Percentiles rank a stretch among this genome's conserved stretches.
These are phyloP conservation scores for Mechanitis messenoides DNA, from an alignment of 2,888 invertebrate species.

Conservation along the genomic window DNA sequence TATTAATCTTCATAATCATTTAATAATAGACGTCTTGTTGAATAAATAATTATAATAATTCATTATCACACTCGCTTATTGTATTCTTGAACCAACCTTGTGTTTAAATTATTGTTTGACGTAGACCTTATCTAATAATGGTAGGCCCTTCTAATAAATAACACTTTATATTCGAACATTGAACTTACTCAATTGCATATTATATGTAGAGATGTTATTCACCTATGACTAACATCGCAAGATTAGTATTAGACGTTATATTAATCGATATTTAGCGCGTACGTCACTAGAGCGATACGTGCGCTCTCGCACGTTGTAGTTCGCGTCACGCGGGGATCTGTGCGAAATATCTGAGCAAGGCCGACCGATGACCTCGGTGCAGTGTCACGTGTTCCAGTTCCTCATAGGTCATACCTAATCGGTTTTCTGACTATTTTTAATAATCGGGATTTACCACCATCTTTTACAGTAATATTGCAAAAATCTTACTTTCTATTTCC, in stretches of 20 bases:
- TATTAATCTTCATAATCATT: no score
- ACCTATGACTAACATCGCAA: conserved; percentile 17
- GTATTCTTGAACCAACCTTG: conserved; percentile 22
- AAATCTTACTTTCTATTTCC: no score
- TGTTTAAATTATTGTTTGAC: conserved; percentile 20
- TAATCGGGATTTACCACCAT: no score
- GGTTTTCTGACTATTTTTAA: no score
- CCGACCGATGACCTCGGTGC: conserved; percentile 59
- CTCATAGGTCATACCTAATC: no score
- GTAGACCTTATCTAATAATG: conserved; percentile 20
- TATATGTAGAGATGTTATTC: conserved; percentile 15
- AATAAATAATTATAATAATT: conserved; percentile 19
- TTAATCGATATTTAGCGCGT: conserved; percentile 15
- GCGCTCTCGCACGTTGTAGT: conserved; percentile 54
- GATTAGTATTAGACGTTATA: not conserved
- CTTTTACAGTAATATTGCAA: no score
- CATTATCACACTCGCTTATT: conserved; percentile 17
- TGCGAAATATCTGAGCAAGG: conserved; percentile 67
- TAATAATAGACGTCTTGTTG: no score
- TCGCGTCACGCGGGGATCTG: conserved; percentile 42
- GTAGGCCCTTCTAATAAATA: conserved; percentile 30
- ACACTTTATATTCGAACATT: conserved; percentile 32
- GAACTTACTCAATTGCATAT: conserved; percentile 27
- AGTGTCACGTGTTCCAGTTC: conserved; percentile 17
- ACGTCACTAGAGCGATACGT: conserved; percentile 62